phyloP scores from a whole-genome alignment of 64 coral and sea anemone genomes.

The Stichodactyla helianthus region DNA sequence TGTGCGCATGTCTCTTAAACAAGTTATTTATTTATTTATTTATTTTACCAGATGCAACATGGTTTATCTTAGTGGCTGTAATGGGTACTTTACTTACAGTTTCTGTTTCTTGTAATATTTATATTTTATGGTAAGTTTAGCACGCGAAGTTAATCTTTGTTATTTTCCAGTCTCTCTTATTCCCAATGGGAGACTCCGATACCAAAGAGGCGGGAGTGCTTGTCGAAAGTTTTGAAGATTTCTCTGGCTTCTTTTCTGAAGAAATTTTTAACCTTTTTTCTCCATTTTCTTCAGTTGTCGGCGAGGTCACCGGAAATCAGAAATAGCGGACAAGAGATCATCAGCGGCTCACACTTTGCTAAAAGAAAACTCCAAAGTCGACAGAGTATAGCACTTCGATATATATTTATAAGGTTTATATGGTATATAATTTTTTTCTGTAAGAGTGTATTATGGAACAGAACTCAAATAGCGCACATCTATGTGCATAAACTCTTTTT shows the following conservation, averaged over 20 bases:
- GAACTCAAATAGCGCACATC: neutral
- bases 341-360: constrained; percentile 15
- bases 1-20: too few relatives aligned
- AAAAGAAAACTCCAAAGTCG: constrained; percentile 15
- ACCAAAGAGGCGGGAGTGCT: too few relatives aligned
- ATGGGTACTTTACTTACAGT: constrained; percentile 14
- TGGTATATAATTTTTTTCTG: constrained; percentile 9
- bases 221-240: too few relatives aligned
- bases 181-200: too few relatives aligned
- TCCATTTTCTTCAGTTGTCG: neutral
- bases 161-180: too few relatives aligned
- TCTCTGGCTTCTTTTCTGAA: too few relatives aligned
- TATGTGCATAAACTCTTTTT: neutral
- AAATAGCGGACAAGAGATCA: constrained; percentile 10
- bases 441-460: neutral
- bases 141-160: too few relatives aligned
- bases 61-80: constrained; percentile 24
- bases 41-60: constrained; percentile 15
- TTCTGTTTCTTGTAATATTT: constrained; percentile 32
- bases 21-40: neutral
- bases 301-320: neutral
- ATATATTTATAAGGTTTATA: constrained; percentile 10
- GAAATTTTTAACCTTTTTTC: neutral
- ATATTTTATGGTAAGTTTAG: constrained; percentile 26
- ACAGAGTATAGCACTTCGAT: constrained; percentile 26